Base-by-base conservation (phyloP, 2,888 invertebrate species). In the Ypsolopha sequella region DNA sequence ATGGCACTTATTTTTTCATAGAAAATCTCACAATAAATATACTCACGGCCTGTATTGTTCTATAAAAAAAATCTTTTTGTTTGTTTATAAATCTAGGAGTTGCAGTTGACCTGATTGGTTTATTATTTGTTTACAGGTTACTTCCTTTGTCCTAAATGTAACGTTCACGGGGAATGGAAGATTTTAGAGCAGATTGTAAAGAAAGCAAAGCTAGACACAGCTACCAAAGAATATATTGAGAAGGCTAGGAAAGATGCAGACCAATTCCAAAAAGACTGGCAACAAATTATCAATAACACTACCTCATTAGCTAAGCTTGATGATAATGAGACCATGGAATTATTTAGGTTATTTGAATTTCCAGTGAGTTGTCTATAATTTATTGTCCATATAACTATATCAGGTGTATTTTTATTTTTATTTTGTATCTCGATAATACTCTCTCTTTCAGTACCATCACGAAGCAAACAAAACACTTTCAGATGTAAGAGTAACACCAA, bases 91-190 rank as follows among this genome's bases (percentile, higher is more conserved):
- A n/a, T n/a, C n/a, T n/a, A n/a, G n/a, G n/a, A n/a, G n/a, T n/a
- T n/a, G n/a, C n/a, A n/a, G n/a, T n/a, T n/a, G n/a, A n/a, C n/a
- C n/a, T n/a, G n/a, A n/a, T n/a, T n/a, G n/a, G n/a, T n/a, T n/a
- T n/a, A n/a, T 24, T 24, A 3, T 24, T 46, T 46, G 10, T 41
- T 80, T 86, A 7, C 67, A 93, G 94, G 93, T 50, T 89, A 89
- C 60, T 93, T 92, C 65, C 65, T 90, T 48, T 94, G 94, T 63
- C 89, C 91, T 33, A 88, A 81, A 56, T 94, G 94, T 65, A 90
- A 90, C 68, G 73, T 88, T n/a, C 88, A 87, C 54, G 92, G 92
- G 3, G 85, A 90, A 33, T 92, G 93, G 90, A 84, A 73, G 62
- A 80, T 77, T 58, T 73, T 92, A 48, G 89, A 91, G 62, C 81